phyloP scores from a whole-genome alignment of 2,888 invertebrate species.

The Gastrophysa polygoni region DNA sequence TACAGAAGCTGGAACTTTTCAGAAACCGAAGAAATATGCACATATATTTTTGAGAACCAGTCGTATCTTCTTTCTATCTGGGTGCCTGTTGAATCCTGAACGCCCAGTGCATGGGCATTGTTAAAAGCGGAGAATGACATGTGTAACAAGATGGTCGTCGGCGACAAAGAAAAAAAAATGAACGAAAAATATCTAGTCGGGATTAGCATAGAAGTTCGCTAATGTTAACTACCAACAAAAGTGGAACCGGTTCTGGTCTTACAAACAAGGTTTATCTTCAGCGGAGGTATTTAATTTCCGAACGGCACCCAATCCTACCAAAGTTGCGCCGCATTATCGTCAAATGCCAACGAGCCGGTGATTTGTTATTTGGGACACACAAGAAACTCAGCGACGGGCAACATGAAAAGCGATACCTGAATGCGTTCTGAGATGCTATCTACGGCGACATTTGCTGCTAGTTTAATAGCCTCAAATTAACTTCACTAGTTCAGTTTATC shows the following conservation, averaged over 20 bases:
- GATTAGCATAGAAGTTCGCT: constrained; percentile 14
- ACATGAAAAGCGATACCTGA: constrained; percentile 44
- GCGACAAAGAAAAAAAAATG: background rate
- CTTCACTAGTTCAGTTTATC: constrained; percentile 51
- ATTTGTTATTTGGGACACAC: constrained; percentile 51
- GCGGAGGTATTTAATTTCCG: constrained; percentile 54
- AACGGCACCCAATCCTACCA: constrained; percentile 52
- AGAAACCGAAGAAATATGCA: too few relatives aligned
- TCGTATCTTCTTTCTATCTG: too few relatives aligned
- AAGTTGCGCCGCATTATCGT: constrained; percentile 52
- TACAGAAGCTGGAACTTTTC: too few relatives aligned
- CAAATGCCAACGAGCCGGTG: constrained; percentile 50
- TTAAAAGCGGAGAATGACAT: constrained; percentile 10
- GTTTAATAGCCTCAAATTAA: constrained; percentile 54
- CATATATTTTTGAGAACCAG: too few relatives aligned
- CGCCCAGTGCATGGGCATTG: constrained; percentile 4
- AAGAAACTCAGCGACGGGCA: constrained; percentile 35
- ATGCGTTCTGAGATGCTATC: constrained; percentile 39
- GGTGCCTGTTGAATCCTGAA: too few relatives aligned
- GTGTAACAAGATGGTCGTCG: constrained; percentile 14
- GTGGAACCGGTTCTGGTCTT: constrained; percentile 31
- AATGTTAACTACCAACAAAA: constrained; percentile 12
- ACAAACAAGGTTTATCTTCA: constrained; percentile 48
- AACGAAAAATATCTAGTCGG: constrained; percentile 14
- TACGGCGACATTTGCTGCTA: constrained; percentile 51